phyloP scores from a whole-genome alignment of 37 sponge, comb jelly and placozoan species.

The Oopsacas minuta region DNA sequence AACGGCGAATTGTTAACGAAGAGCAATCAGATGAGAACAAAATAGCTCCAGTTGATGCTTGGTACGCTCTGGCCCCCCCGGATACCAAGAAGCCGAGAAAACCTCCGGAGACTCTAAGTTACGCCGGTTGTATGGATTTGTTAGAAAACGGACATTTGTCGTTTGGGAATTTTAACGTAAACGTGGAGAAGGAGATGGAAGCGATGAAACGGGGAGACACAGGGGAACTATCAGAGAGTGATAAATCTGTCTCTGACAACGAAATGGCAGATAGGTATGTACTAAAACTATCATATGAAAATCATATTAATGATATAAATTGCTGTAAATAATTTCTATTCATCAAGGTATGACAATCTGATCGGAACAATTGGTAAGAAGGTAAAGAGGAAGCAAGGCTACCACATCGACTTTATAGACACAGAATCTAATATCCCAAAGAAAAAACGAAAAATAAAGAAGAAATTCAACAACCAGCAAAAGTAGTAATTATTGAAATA shows the following conservation, averaged over 20 bases:
- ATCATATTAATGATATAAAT: too few relatives aligned
- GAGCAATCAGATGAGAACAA: neutral
- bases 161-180: neutral
- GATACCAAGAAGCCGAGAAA: neutral
- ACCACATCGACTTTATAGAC: neutral
- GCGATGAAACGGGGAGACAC: neutral
- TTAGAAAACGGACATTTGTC: neutral
- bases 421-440: neutral
- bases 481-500: too few relatives aligned
- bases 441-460: neutral
- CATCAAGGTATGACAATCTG: neutral
- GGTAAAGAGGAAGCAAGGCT: neutral
- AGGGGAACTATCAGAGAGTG: neutral
- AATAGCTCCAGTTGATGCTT: neutral
- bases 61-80: neutral
- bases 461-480: neutral
- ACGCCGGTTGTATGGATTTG: neutral
- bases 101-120: neutral
- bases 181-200: neutral
- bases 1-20: neutral
- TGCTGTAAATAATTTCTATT: too few relatives aligned
- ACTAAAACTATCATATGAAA: neutral
- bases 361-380: neutral
- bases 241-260: slow-evolving; percentile 5
- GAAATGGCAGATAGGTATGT: slow-evolving; percentile 10